Percentiles rank a stretch among this genome's conserved stretches.
These are phyloP conservation scores for Megaleporinus macrocephalus DNA, from an alignment of 2,113 vertebrate species.

Conservation along the genomic window DNA sequence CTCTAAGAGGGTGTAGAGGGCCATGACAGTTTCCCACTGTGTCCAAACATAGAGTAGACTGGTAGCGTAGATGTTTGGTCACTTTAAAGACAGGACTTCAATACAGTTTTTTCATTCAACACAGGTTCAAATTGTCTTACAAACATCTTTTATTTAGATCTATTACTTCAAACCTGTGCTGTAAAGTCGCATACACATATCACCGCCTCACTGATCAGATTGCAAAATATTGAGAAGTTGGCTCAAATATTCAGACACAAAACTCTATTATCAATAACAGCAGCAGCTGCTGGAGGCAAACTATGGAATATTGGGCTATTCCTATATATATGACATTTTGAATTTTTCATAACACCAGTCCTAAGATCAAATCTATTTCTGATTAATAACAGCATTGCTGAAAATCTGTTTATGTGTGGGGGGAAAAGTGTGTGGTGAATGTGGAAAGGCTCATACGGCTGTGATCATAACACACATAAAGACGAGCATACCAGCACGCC, in stretches of 20 bases:
- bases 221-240: not conserved
- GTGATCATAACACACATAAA: not conserved
- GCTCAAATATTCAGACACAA: not conserved
- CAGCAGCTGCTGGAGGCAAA: not conserved
- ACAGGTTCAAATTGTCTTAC: too few relatives aligned
- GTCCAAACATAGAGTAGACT: too few relatives aligned
- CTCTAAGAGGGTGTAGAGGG: too few relatives aligned
- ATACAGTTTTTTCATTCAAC: too few relatives aligned
- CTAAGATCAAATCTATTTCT: not conserved
- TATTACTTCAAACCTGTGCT: too few relatives aligned
- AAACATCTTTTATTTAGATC: too few relatives aligned
- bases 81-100: too few relatives aligned
- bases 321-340: not conserved
- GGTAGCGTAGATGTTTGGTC: too few relatives aligned
- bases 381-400: not conserved
- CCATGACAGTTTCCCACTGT: too few relatives aligned
- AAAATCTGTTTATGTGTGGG: slow-evolving; percentile 9
- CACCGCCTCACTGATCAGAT: not conserved
- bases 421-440: not conserved
- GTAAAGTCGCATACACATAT: not conserved
- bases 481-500: not conserved
- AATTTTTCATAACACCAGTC: slow-evolving; percentile 8
- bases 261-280: not conserved
- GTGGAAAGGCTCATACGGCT: slow-evolving; percentile 6
- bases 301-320: not conserved